A percentile compares a stretch with the other conserved stretches of the same genome.
These are phyloP conservation scores for Sitophilus oryzae DNA, from an alignment of 1,140 invertebrate species.

Conservation along the genomic window DNA sequence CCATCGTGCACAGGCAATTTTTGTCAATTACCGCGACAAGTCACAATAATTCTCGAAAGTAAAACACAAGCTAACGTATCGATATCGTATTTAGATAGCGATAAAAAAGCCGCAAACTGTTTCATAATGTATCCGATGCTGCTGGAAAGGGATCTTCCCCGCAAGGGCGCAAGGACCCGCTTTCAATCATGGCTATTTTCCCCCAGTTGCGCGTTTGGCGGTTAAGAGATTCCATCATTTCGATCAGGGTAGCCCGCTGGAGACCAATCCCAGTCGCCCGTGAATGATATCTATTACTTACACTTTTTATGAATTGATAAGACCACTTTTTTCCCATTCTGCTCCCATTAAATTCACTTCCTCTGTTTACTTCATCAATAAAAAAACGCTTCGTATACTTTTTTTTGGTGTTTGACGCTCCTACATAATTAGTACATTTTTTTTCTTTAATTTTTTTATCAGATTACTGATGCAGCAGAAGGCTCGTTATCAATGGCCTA, in stretches of 20 bases:
- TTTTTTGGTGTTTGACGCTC: no score
- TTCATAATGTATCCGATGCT: constrained; percentile 42
- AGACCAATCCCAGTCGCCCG: constrained; percentile 41
- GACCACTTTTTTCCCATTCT: no score
- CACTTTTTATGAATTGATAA: constrained; percentile 16
- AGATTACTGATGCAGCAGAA: no score
- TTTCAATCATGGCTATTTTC: constrained; percentile 46
- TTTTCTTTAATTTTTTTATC: no score
- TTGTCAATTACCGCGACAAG: constrained; percentile 31
- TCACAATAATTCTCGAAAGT: constrained; percentile 13
- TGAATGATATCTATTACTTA: constrained; percentile 41
- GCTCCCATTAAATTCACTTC: no score
- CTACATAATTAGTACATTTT: no score
- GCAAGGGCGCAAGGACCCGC: constrained; percentile 35
- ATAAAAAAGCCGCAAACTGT: constrained; percentile 44
- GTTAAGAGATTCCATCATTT: constrained; percentile 47
- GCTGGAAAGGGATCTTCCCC: constrained; percentile 19
- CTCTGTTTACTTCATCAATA: no score
- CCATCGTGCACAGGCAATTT: constrained; percentile 9
- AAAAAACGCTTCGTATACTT: no score
- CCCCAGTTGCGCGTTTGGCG: constrained; percentile 44
- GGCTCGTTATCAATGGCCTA: no score
- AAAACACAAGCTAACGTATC: constrained; percentile 37
- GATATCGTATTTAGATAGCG: constrained; percentile 43
- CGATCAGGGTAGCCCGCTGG: constrained; percentile 44